Base-by-base conservation (phyloP, 2,888 invertebrate species). In the Zeuzera pyrina region DNA sequence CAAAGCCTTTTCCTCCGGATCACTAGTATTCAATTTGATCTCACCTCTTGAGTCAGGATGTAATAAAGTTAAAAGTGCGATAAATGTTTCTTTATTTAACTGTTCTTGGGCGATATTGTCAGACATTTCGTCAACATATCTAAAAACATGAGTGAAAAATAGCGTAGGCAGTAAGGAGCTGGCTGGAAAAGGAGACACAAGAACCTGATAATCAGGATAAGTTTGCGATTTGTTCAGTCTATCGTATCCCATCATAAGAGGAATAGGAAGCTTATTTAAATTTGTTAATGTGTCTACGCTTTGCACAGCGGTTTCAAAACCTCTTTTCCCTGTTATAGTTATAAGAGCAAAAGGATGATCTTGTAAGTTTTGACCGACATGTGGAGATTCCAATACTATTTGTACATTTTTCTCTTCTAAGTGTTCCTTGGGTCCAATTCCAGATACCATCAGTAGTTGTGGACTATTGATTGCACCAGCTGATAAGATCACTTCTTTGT, bases 1-100 rank as follows among this genome's bases (percentile, higher is more conserved):
- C 6, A 28, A 7, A 15, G 28, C 56, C 1, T 39, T 24, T 8
- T 59, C 59, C 11, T 48, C 41, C 2, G 62, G 65, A 31, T 69
- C 36, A 1, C 38, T 47, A 28, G 52, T 67, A 29, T 39, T 50
- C 5, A 71, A 36, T 19, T 36, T 43, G 2, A 73, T 42, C 15
- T 33, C 41, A 5, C 77, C 76, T 39, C 52, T 57, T 2, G 71
- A 71, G 38, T 59, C 35, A 5, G 70, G 65, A 24, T 61, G 61
- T 5, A 69, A 30, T n/a, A 54, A 38, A 2, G 53, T 43, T 13
- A 65, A 15, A 8, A 59, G 26, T 0, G 51, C 24, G 5, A 53
- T 42, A 3, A 59, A 30, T 0, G 35, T 23, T 6, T 53, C 56
- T 25, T 32, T 39, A 2, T 39, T 25, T 12, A 47, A 37, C 1